Evolutionary conservation across 2,797 vertebrate genomes (phyloP).

Genomic region (Sebastes vulpes): DNA sequence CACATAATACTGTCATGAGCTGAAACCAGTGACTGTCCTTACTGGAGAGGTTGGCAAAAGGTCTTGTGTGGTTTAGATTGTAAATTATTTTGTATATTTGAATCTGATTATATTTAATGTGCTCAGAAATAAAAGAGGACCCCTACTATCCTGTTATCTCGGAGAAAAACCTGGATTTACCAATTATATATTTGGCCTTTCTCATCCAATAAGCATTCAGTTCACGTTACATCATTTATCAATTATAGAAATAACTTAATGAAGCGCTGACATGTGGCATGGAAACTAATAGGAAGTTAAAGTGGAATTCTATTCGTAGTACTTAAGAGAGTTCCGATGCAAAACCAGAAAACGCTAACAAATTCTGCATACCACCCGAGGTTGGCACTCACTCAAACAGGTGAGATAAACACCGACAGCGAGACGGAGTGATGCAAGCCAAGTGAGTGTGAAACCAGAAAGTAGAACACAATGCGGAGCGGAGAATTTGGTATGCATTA

Average conservation of each 20-base stretch:
- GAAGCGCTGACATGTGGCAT: background rate
- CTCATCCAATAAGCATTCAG: background rate
- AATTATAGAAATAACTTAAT: background rate
- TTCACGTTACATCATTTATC: background rate
- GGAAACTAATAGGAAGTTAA: background rate
- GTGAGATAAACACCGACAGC: conserved; percentile 36
- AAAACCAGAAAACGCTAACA: conserved; percentile 12
- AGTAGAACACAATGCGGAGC: conserved; percentile 31
- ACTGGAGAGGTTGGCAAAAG: background rate
- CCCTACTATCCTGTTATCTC: background rate
- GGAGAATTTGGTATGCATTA: conserved; percentile 62
- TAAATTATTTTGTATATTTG: background rate
- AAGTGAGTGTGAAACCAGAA: conserved; percentile 28
- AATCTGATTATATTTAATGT: background rate
- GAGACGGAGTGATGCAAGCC: conserved; percentile 22
- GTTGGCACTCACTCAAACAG: conserved; percentile 27
- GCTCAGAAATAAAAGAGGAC: background rate
- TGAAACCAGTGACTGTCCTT: background rate
- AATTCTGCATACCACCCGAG: conserved; percentile 25
- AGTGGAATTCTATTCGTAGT: background rate
- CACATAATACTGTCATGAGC: background rate
- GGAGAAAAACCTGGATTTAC: background rate
- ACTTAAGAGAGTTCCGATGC: background rate
- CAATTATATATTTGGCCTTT: background rate
- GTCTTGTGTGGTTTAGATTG: background rate